phyloP scores from a whole-genome alignment of 2,888 invertebrate species.

The Lacanobia wlatinum region DNA sequence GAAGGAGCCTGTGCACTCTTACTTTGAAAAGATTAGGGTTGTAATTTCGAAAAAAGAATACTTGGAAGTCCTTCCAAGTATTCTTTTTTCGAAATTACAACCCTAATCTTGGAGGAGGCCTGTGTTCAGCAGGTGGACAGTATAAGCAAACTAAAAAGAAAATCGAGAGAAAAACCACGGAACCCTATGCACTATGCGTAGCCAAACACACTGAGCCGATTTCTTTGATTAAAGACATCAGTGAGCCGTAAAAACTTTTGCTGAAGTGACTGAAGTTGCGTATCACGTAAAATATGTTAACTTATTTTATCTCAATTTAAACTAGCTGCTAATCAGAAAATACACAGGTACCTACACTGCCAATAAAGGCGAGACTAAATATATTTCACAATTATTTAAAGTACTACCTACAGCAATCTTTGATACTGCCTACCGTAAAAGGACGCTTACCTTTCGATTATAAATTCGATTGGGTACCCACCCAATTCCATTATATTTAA shows the following conservation, averaged over 20 bases:
- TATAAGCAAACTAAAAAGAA: no score
- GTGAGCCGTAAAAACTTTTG: neutral
- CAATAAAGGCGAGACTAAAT: conserved; percentile 20
- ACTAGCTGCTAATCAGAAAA: neutral
- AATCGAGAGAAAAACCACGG: no score
- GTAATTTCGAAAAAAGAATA: no score
- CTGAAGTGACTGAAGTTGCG: neutral
- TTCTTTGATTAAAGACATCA: neutral
- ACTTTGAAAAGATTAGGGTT: no score
- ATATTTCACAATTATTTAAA: conserved; percentile 21
- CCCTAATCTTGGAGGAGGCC: no score
- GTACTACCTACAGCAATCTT: neutral
- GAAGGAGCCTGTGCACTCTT: no score
- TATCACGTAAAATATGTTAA: neutral
- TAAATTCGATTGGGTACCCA: conserved; percentile 11
- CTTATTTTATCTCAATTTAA: neutral
- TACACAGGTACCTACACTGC: no score
- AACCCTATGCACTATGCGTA: no score
- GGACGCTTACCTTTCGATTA: conserved; percentile 21
- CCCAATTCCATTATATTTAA: conserved; percentile 19
- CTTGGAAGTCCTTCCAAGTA: no score
- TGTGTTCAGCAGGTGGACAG: no score
- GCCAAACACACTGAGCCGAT: no score
- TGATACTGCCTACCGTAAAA: neutral
- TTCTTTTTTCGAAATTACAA: no score